A percentile compares a stretch with the other conserved stretches of the same genome.
Conservation (phyloP, 1,140 invertebrate genomes). For the Arctopsyche grandis region DNA sequence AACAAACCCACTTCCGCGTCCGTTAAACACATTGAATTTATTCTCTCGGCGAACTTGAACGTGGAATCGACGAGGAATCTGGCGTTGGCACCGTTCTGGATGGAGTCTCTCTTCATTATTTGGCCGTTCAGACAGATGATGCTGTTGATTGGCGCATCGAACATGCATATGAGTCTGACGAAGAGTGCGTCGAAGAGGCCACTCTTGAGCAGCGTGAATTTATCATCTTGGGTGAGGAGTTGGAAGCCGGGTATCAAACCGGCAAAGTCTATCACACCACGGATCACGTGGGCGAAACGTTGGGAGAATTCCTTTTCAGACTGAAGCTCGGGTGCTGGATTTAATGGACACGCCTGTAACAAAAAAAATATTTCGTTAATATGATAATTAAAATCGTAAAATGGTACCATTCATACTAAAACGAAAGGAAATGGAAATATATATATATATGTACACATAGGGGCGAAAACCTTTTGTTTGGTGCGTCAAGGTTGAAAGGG, state of each 20-base stretch:
- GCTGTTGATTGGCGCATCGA: slow-evolving; percentile 87
- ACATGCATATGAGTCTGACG: slow-evolving; percentile 93
- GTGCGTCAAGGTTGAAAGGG: not conserved
- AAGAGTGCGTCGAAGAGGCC: slow-evolving; percentile 94
- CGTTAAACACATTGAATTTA: slow-evolving; percentile 88
- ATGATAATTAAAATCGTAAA: slow-evolving; percentile 35
- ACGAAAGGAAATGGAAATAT: not conserved
- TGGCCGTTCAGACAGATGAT: slow-evolving; percentile 94
- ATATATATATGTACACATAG: no score
- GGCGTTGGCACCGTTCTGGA: slow-evolving; percentile 90
- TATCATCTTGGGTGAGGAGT: slow-evolving; percentile 93
- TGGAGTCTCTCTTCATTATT: slow-evolving; percentile 88
- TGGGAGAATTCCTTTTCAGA: slow-evolving; percentile 93
- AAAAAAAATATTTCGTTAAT: slow-evolving; percentile 61
- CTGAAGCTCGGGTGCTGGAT: slow-evolving; percentile 90
- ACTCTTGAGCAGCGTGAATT: slow-evolving; percentile 95
- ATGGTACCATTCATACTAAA: not conserved
- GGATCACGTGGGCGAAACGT: slow-evolving; percentile 93
- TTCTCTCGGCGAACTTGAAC: slow-evolving; percentile 95
- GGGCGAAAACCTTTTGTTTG: not conserved
- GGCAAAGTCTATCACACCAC: slow-evolving; percentile 97
- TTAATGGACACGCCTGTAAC: slow-evolving; percentile 92
- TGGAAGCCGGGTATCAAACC: slow-evolving; percentile 97
- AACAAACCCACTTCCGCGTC: slow-evolving; percentile 95
- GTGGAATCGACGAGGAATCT: slow-evolving; percentile 95